phyloP scores from a whole-genome alignment of 2,888 invertebrate genomes.

The Stenoptilia bipunctidactyla region DNA sequence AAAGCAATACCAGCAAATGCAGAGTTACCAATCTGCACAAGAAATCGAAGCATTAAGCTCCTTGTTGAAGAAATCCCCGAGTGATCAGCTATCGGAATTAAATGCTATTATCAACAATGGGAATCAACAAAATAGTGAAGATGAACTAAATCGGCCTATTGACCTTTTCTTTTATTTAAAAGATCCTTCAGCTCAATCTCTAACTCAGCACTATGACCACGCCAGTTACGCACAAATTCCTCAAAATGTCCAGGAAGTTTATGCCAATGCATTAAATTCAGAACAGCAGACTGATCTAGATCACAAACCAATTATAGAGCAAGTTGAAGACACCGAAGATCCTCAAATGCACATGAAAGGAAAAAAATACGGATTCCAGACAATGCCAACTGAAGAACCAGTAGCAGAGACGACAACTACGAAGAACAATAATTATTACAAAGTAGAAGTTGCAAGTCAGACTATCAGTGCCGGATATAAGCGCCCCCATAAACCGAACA shows the following conservation, averaged over 20 bases:
- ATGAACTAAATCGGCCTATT: slow-evolving; percentile 34
- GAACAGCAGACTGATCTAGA: slow-evolving; percentile 26
- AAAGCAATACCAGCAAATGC: slow-evolving; percentile 40
- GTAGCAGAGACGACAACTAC: slow-evolving; percentile 27
- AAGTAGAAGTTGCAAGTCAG: slow-evolving; percentile 40
- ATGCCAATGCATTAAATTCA: slow-evolving; percentile 19
- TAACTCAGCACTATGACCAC: slow-evolving; percentile 26
- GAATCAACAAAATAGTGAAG: slow-evolving; percentile 21
- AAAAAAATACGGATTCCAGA: slow-evolving; percentile 20
- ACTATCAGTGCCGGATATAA: slow-evolving; percentile 24
- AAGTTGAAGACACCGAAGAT: slow-evolving; percentile 50
- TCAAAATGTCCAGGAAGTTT: slow-evolving; percentile 30
- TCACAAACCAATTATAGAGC: slow-evolving; percentile 57
- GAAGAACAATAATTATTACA: slow-evolving; percentile 37
- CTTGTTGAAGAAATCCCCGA: slow-evolving; percentile 55
- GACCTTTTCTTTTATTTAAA: slow-evolving; percentile 49
- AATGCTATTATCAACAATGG: slow-evolving; percentile 47
- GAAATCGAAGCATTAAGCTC: slow-evolving; percentile 54
- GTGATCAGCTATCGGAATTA: slow-evolving; percentile 58
- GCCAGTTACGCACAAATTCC: slow-evolving; percentile 26
- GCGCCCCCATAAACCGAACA: slow-evolving; percentile 13
- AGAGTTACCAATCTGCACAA: slow-evolving; percentile 39
- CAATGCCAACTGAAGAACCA: slow-evolving; percentile 22
- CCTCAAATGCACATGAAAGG: slow-evolving; percentile 26
- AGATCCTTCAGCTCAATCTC: slow-evolving; percentile 23